Conservation (phyloP, 2,113 vertebrate species). For the Chloebia gouldiae region DNA sequence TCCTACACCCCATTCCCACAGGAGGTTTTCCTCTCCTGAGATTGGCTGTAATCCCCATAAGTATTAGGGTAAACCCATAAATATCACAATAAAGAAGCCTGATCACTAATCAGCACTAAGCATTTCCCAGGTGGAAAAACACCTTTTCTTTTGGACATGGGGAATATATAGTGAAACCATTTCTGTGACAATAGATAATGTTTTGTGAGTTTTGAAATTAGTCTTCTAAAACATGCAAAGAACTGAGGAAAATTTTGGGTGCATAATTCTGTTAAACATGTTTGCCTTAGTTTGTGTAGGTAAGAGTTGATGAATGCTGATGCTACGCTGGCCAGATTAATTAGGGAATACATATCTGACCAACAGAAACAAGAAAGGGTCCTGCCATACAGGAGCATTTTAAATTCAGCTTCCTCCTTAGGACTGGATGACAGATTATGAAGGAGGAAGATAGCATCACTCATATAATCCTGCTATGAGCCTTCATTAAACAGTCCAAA, state of each 20-base stretch:
- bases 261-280: background rate
- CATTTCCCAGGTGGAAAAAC: background rate
- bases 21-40: background rate
- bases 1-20: background rate
- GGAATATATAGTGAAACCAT: background rate
- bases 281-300: background rate
- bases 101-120: background rate
- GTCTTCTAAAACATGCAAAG: background rate
- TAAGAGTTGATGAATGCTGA: background rate
- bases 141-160: background rate
- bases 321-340: background rate
- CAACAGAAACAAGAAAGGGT: background rate
- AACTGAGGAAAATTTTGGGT: background rate
- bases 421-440: background rate
- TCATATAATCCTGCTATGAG: background rate
- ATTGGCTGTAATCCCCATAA: background rate
- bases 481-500: background rate
- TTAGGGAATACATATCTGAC: background rate
- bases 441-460: background rate
- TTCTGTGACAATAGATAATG: background rate
- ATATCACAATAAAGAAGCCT: background rate
- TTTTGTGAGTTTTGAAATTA: slow-evolving; percentile 13
- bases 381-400: background rate
- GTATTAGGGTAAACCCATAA: background rate
- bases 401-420: background rate